Evolutionary conservation across 2,113 vertebrate species (phyloP), one percentile per base, ranked within the genome.

Genomic region (Gallinago jamesoni): DNA sequence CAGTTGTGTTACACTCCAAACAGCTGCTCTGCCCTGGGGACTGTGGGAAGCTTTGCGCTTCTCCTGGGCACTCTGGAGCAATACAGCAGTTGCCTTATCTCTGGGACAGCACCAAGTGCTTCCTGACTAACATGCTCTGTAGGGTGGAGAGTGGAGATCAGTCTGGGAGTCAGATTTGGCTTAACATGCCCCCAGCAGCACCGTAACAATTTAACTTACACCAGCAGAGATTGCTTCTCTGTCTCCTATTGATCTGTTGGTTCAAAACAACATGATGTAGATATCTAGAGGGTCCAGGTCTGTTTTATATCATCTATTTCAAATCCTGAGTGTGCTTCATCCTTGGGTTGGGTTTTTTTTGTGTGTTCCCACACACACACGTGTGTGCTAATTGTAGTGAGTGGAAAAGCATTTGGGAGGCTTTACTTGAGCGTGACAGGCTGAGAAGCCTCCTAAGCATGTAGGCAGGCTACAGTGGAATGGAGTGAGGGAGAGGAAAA

Each of bases 221-320:
- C 11, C 30, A 27, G 73, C 48, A 41, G 64, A 64, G 43, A 11
- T 24, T 52, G 43, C 39, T 90, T 63, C 4, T 63, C 1, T 59
- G 10, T 14, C 16, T 52, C 21, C 43, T 11, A 7, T 0, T 35
- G 66, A 35, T 62, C 31, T 53, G 48, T 35, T 73, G 30, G 14
- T 12, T 73, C 74, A 35, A 79, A 87, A 55, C 69, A 63, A 15
- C 31, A 12, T 1, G 2, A 0, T 1, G 0, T 9, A 13, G 52
- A 5, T 67, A 66, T 22, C 55, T 48, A 23, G 27, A 86, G 27
- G 22, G 55, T 84, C 25, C 18, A 33, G 73, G 37, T 52, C 56
- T 82, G 67, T 56, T 69, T 87, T 35, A 2, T 28, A 4, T 28
- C 17, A 28, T 60, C 31, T 57, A 0, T 86, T 92, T 87, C 23